Evolutionary conservation across 2,888 invertebrate genomes (phyloP), one percentile per base, ranked within the genome.

Genomic region (Tethea ocularis): DNA sequence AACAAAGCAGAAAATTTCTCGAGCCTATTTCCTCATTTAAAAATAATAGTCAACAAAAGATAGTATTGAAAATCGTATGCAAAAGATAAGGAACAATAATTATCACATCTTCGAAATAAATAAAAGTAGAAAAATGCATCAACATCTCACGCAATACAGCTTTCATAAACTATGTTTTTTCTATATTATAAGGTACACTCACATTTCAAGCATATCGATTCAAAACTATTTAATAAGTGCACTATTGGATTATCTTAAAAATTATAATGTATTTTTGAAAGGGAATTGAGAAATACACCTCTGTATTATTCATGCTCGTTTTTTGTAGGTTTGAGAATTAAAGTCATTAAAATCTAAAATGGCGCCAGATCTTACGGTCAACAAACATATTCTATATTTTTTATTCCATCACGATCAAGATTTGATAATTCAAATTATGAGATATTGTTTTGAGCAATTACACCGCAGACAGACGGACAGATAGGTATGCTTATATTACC

Each of bases 201-300:
- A 71, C 66, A 62, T 68, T 67, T 64, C 63, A 80, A 79, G 78
- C 77, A 63, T 67, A 63, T 61, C 54, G 70, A 68, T 71, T 72
- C 62, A 71, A 74, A 77, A 75, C 72, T 80, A 81, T 78, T 72
- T 78, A 75, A 82, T 87, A 87, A 88, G 88, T 87, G 87, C 87
- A 88, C 87, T 85, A 87, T 87, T 75, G 86, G 87, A 80, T 75
- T 79, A 72, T 74, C 83, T 71, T 74, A 72, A 67, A 77, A 75
- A 69, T 75, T 70, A 67, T 60, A 67, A 68, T 67, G 68, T 52
- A 51, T 15, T 51, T 22, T 26, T 26, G 17, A 26, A 17, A 17
- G 24, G 17, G 26, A n/a, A 29, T 5, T 29, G n/a, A 29, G 17
- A 53, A 53, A 53, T 29, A 53, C 29, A 20, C 26, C 53, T 29